Evolutionary conservation across 2,888 invertebrate genomes (phyloP), one percentile per base, ranked within the genome.

Genomic region (Caenorhabditis drosophilae): DNA sequence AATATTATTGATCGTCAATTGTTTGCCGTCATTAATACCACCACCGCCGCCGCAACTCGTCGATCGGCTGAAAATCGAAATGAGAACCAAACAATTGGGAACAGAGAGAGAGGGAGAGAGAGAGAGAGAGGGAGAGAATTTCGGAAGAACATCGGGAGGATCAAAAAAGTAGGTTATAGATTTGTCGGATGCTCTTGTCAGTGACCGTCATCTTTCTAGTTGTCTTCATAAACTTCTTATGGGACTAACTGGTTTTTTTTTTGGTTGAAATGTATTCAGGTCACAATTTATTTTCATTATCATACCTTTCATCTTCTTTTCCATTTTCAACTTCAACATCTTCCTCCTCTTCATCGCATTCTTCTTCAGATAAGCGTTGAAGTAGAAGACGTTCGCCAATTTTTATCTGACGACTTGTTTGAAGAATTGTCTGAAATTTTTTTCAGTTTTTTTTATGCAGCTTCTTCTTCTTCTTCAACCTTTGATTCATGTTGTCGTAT

Each of bases 391-490:
- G 23, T 36, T 79, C 79, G 26, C 78, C 75, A 11, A 47, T 55
- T 9, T 59, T 49, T 27, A 79, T 70, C 12, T 53, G 36, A 44
- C 73, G 67, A 27, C 60, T 49, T n/a, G 77, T 78, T 73, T 77
- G 77, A 12, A 77, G 58, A 40, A 66, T 71, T 9, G 72, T 75
- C 76, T 76, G 60, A 62, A 76, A 66, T 38, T 9, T 15, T 38
- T 48, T 36, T 48, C 34, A 31, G 34, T 20, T 26, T 34, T 31
- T 47, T 7, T 25, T 25, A 18, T 35, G 4, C 4, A 18, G 15
- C 7, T 38, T n/a, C 38, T 16, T 16, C 6, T n/a, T n/a, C n/a
- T n/a, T n/a, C n/a, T n/a, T n/a, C n/a, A n/a, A 80, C 80, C 67
- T 76, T 77, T 23, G 55, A 62, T 9, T 73, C 73, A n/a, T 72